Base-by-base conservation (phyloP, 1,140 invertebrate species). In the Ceratosolen solmsi region DNA sequence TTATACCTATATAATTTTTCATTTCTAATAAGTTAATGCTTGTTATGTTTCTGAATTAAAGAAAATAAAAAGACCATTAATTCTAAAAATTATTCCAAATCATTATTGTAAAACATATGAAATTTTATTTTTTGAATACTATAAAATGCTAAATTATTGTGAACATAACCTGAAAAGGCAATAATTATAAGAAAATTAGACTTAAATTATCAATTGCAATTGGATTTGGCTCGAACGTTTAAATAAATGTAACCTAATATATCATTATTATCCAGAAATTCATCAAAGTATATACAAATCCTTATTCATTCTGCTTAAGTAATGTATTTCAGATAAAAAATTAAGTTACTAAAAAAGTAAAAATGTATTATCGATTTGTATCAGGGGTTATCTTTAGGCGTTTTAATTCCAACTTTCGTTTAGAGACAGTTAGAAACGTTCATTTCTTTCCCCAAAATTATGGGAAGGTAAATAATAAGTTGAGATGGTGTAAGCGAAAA, bases 341-440 rank as follows among this genome's bases (percentile, higher is more conserved):
- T 20, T 22, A 56, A 11, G 5, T 60, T 46, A 38, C 20, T 38
- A 49, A 60, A 60, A 25, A n/a, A 36, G 63, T 49, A 9, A 82
- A 33, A 46, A 77, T 82, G 81, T 82, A 51, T 54, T 63, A 70
- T 13, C 81, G 75, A n/a, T 54, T 63, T 58, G 27, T 82, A 8
- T 73, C 81, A 17, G 56, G 74, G 63, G 63, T 82, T 22, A n/a
- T 82, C 4, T 78, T 82, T 0, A 72, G 68, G 73, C 65, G 75
- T 36, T 77, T n/a, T 36, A n/a, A 78, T 54, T 51, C 65, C 0
- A 81, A 76, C 56, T 36, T 82, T 27, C 7, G 17, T 71, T 33
- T 27, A 41, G 75, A 63, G 8, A 41, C 27, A 3, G 15, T 63
- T 2, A 78, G 46, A 78, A 51, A 51, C 51, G 25, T 54, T 0